Conservation (phyloP, 2,113 vertebrate genomes). For the Cinclus cinclus region DNA sequence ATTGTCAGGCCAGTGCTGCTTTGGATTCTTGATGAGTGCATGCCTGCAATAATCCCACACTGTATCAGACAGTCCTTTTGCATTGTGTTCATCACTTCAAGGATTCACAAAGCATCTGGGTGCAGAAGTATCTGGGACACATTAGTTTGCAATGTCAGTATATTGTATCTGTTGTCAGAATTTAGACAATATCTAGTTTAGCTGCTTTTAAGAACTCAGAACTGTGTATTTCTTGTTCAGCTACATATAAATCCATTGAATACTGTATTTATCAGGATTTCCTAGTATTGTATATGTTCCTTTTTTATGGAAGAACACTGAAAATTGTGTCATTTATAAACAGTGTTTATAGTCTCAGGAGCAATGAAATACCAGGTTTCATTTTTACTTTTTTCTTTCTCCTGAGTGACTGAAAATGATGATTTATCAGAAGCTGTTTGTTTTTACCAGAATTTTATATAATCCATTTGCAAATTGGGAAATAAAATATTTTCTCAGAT, state of each 20-base stretch:
- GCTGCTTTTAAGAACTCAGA: background rate
- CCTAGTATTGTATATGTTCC: background rate
- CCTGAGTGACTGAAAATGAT: background rate
- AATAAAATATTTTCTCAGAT: slow-evolving; percentile 53
- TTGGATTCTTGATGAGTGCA: background rate
- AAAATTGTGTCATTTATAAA: background rate
- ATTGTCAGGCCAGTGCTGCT: background rate
- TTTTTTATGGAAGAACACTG: background rate
- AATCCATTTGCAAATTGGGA: slow-evolving; percentile 20
- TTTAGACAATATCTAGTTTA: background rate
- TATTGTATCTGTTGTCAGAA: background rate
- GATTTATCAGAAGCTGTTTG: slow-evolving; percentile 45
- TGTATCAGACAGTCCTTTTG: background rate
- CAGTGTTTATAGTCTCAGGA: background rate
- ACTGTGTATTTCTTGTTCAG: background rate
- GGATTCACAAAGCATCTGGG: background rate
- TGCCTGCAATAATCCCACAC: background rate
- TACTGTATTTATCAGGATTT: background rate
- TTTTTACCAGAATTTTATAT: slow-evolving; percentile 54
- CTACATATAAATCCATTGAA: background rate
- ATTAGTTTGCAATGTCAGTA: background rate
- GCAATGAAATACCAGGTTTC: background rate
- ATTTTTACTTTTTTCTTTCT: background rate
- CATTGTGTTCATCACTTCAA: background rate
- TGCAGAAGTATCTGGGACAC: background rate